Evolutionary conservation across 2,888 invertebrate species (phyloP), one percentile per base, ranked within the genome.

Genomic region (Acleris literana): DNA sequence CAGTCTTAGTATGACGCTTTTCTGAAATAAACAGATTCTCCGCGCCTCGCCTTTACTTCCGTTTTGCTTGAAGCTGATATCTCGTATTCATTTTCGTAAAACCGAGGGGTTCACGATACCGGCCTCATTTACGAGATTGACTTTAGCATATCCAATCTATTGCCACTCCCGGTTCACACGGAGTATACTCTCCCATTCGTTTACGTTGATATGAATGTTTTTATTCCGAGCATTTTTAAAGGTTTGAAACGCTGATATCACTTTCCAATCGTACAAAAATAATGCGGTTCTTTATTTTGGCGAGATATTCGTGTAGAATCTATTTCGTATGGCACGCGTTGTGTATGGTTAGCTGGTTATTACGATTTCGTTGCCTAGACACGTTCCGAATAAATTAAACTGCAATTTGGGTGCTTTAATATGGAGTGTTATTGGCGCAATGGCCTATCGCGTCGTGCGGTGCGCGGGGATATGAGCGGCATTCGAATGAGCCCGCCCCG

Each of bases 311-410:
- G 54, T 55, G 59, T 56, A 16, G 20, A 60, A 62, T 20, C 20
- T 20, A 63, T 82, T 84, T 86, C 82, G 84, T 85, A 84, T 82
- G 80, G 88, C 87, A 87, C 84, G 81, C 83, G 78, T 79, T 84
- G 83, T 84, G 89, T 88, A 88, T 90, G 89, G 92, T 90, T 87
- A 84, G 80, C 81, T 81, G 68, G 90, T 90, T 92, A 91, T 90
- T 91, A 86, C 90, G 86, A 90, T 88, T 88, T 87, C 84, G 87
- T 88, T 90, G 88, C 89, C 86, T 89, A 87, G 88, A 91, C 92
- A 92, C 92, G 92, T 85, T 77, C 88, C 78, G 92, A 90, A 92
- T 92, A 92, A 90, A 91, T 92, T 91, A 90, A 91, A 91, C 85
- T 89, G 88, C 90, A 90, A 90, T 92, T 92, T 90, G 87, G 88